These are phyloP conservation scores for Aurelia aurita complex sp. Pacific DNA, from an alignment of 30 jellyfish, hydroid and myxozoan genomes.

Conservation along the genomic window DNA sequence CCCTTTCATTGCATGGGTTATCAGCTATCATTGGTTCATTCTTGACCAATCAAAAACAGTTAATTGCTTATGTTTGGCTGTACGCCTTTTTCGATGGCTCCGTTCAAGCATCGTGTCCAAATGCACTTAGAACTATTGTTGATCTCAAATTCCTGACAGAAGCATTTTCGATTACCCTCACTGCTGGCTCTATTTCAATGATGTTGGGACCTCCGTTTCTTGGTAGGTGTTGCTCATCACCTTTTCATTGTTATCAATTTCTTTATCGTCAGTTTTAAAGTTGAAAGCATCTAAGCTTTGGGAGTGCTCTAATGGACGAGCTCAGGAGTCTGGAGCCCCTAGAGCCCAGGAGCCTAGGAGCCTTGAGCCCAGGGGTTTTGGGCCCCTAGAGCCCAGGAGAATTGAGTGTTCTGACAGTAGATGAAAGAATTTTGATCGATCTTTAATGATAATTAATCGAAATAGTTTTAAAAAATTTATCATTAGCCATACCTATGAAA, in stretches of 20 bases:
- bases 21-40: conserved; percentile 35
- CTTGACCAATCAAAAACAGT: conserved; percentile 5
- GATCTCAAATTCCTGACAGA: conserved; percentile 12
- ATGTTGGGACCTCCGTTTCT: conserved; percentile 57
- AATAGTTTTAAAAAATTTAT: too few relatives aligned
- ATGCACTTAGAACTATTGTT: neutral
- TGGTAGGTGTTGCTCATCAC: conserved; percentile 15
- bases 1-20: conserved; percentile 5
- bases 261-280: too few relatives aligned
- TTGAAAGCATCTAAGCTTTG: too few relatives aligned
- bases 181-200: conserved; percentile 9
- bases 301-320: too few relatives aligned
- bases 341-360: too few relatives aligned
- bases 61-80: conserved; percentile 33
- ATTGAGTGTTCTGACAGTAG: too few relatives aligned
- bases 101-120: neutral
- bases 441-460: too few relatives aligned
- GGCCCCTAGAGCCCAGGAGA: too few relatives aligned
- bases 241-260: neutral
- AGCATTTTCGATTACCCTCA: neutral
- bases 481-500: too few relatives aligned
- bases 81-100: conserved; percentile 41
- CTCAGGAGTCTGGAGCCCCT: too few relatives aligned
- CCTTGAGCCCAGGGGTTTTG: too few relatives aligned
- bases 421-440: too few relatives aligned